These are phyloP conservation scores for Pipra filicauda DNA, from an alignment of 2,113 vertebrate genomes.

Conservation along the genomic window DNA sequence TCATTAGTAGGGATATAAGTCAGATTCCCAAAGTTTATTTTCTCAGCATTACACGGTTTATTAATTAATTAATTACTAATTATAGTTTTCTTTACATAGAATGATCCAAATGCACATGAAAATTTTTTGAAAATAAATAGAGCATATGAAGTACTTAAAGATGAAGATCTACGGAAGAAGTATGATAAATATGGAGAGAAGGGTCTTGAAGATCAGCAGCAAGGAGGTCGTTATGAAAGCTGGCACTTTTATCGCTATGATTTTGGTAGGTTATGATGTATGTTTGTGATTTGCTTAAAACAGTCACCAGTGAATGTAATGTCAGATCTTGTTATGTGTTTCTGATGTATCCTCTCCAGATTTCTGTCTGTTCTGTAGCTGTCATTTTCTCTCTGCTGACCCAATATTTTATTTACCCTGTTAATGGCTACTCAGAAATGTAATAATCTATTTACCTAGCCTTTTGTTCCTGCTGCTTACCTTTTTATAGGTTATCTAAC, in stretches of 20 bases:
- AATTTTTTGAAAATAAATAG: conserved; percentile 94
- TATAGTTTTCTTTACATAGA: conserved; percentile 73
- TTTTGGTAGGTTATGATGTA: conserved; percentile 79
- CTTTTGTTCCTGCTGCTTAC: background rate
- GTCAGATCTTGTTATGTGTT: background rate
- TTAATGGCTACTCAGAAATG: background rate
- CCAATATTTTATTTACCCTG: background rate
- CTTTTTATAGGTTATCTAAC: background rate
- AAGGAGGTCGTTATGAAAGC: conserved; percentile 92
- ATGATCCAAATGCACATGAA: conserved; percentile 88
- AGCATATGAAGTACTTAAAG: conserved; percentile 97
- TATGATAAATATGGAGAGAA: conserved; percentile 99
- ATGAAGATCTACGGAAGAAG: conserved; percentile 94
- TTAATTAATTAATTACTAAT: background rate
- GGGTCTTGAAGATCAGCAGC: conserved; percentile 88
- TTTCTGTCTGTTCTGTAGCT: background rate
- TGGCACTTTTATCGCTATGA: conserved; percentile 97
- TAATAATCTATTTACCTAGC: background rate
- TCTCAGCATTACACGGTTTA: background rate
- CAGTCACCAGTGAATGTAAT: background rate
- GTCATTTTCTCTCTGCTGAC: background rate
- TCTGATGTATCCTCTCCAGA: background rate
- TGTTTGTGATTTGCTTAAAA: background rate
- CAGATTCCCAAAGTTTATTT: background rate
- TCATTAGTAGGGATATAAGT: background rate